A percentile compares a stretch with the other conserved stretches of the same genome.
phyloP scores from a whole-genome alignment of 2,113 vertebrate species.

The Ranitomeya imitator region DNA sequence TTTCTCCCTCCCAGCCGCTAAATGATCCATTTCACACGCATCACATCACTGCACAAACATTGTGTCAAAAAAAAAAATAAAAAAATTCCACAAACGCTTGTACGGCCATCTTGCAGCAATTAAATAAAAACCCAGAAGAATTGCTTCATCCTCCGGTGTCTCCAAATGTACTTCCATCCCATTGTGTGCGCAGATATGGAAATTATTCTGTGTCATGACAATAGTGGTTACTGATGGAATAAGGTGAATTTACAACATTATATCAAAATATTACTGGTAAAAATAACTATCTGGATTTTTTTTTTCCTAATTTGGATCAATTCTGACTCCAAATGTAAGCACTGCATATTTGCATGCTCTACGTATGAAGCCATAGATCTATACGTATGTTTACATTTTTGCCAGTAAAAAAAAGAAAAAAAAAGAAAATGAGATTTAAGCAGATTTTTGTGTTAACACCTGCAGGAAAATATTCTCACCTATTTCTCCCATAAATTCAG shows the following conservation, averaged over 20 bases:
- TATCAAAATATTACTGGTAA: no score
- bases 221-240: background rate
- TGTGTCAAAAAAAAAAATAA: slow-evolving; percentile 27
- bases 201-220: background rate
- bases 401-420: no score
- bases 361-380: no score
- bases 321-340: no score
- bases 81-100: background rate
- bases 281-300: no score
- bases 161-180: background rate
- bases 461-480: slow-evolving; percentile 20
- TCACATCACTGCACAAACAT: slow-evolving; percentile 53
- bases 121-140: slow-evolving; percentile 5
- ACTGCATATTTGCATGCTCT: no score
- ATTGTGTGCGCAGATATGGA: background rate
- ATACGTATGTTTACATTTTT: no score
- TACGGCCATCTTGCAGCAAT: slow-evolving; percentile 43
- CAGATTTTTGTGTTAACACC: background rate
- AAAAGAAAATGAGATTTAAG: no score
- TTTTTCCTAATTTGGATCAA: no score
- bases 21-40: slow-evolving; percentile 57
- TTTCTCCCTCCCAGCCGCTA: slow-evolving; percentile 50
- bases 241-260: background rate
- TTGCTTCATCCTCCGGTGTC: slow-evolving; percentile 11
- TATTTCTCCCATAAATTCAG: background rate